Evolutionary conservation across 1,140 invertebrate species (phyloP).

Genomic region (Caenorhabditis remanei): DNA sequence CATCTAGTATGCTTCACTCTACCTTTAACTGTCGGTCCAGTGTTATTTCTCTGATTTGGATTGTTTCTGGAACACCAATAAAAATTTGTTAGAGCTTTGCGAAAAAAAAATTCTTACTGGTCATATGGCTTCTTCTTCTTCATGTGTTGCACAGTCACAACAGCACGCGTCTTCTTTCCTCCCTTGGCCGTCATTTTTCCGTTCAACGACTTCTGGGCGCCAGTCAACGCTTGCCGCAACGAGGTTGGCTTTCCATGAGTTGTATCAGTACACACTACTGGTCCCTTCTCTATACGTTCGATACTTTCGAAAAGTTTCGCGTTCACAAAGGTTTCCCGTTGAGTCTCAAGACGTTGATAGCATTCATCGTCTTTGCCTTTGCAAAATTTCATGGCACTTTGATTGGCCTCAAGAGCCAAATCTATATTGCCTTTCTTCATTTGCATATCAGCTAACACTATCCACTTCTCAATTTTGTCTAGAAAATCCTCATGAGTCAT

Average conservation of each 20-base stretch:
- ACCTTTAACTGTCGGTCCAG: slow-evolving; percentile 37
- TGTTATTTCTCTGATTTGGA: slow-evolving; percentile 32
- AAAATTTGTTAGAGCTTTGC: not conserved
- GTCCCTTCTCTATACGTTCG: slow-evolving; percentile 76
- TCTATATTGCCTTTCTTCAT: slow-evolving; percentile 75
- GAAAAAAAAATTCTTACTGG: not conserved
- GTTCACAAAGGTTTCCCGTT: slow-evolving; percentile 75
- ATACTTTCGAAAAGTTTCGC: slow-evolving; percentile 76
- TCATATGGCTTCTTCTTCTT: slow-evolving; percentile 63
- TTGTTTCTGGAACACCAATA: slow-evolving; percentile 33
- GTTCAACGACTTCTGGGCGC: slow-evolving; percentile 62
- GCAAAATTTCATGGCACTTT: slow-evolving; percentile 75
- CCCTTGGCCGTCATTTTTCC: slow-evolving; percentile 41
- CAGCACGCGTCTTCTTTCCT: slow-evolving; percentile 26
- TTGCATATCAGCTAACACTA: slow-evolving; percentile 75
- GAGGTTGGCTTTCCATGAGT: slow-evolving; percentile 61
- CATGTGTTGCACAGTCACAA: slow-evolving; percentile 57
- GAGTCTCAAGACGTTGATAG: slow-evolving; percentile 72
- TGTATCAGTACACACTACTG: not conserved
- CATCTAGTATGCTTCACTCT: not conserved
- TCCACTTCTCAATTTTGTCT: slow-evolving; percentile 77
- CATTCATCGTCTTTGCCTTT: slow-evolving; percentile 77
- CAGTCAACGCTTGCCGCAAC: slow-evolving; percentile 61
- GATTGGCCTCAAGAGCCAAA: slow-evolving; percentile 76
- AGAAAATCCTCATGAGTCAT: slow-evolving; percentile 74